A percentile compares a stretch with the other conserved stretches of the same genome.
Evolutionary conservation across 2,888 invertebrate genomes (phyloP).

Genomic region (Volucella bombylans): DNA sequence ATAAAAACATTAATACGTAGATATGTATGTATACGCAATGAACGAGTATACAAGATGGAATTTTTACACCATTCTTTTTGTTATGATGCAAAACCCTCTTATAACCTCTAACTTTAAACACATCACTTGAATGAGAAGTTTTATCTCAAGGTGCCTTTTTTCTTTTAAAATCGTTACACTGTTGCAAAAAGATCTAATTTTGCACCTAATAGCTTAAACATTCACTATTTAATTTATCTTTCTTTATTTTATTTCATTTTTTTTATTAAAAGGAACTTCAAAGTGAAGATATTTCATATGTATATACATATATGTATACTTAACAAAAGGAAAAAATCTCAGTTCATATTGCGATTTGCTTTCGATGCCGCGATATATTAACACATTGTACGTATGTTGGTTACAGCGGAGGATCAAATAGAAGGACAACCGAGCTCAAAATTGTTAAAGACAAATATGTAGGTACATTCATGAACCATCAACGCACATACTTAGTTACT

Average conservation of each 20-base stretch:
- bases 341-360: conserved; percentile 65
- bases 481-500: conserved; percentile 48
- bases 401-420: conserved; percentile 58
- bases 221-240: not conserved
- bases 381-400: not conserved
- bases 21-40: not conserved
- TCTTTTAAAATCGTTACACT: conserved; percentile 6
- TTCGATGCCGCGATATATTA: conserved; percentile 52
- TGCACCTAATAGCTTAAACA: conserved; percentile 4
- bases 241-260: conserved; percentile 8
- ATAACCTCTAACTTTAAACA: conserved; percentile 57
- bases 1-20: conserved; percentile 34
- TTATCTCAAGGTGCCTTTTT: conserved; percentile 1
- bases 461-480: conserved; percentile 41
- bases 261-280: conserved; percentile 45
- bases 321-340: conserved; percentile 31
- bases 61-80: conserved; percentile 67
- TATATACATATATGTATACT: not conserved
- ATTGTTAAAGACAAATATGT: conserved; percentile 7
- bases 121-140: conserved; percentile 42
- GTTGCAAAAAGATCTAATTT: conserved; percentile 15
- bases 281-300: conserved; percentile 24
- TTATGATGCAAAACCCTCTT: conserved; percentile 67
- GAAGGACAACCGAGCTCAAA: conserved; percentile 56
- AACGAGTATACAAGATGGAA: not conserved